phyloP scores from a whole-genome alignment of 2,888 invertebrate genomes.

The Rhogogaster chlorosoma region DNA sequence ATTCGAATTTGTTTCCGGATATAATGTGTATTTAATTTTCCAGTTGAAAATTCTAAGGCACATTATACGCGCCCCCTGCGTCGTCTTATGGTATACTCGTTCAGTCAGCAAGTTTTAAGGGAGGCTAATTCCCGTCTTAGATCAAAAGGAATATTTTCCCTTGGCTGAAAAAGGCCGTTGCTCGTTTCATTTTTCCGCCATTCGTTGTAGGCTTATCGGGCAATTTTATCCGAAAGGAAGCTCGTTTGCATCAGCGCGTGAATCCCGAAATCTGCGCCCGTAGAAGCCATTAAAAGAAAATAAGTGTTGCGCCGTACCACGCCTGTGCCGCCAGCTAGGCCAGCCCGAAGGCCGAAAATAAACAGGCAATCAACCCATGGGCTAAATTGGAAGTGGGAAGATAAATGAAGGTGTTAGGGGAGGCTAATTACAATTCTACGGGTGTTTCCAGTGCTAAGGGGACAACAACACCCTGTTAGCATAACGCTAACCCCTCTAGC shows the following conservation, averaged over 20 bases:
- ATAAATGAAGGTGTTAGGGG: conserved; percentile 62
- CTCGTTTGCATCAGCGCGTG: conserved; percentile 57
- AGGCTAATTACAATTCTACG: conserved; percentile 63
- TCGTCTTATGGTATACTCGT: neutral
- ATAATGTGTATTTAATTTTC: conserved; percentile 3
- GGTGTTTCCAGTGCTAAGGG: conserved; percentile 58
- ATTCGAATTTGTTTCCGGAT: conserved; percentile 13
- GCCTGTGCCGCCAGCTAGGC: conserved; percentile 24
- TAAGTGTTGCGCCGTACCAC: conserved; percentile 29
- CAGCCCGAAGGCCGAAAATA: conserved; percentile 52
- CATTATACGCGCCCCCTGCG: neutral
- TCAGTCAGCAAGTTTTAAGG: neutral
- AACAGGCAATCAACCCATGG: conserved; percentile 56
- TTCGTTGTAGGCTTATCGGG: conserved; percentile 58
- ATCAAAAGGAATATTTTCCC: neutral
- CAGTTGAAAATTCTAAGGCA: neutral
- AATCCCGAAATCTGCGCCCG: conserved; percentile 56
- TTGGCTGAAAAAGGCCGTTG: neutral
- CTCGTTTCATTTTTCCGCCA: conserved; percentile 52
- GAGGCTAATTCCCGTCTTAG: neutral
- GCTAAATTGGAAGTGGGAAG: conserved; percentile 62
- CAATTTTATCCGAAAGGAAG: conserved; percentile 57
- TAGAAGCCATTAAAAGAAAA: conserved; percentile 49
- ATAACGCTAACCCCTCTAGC: conserved; percentile 53
- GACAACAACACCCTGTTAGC: conserved; percentile 61